Base-by-base conservation (phyloP, 2,113 vertebrate species). In the Caloenas nicobarica region DNA sequence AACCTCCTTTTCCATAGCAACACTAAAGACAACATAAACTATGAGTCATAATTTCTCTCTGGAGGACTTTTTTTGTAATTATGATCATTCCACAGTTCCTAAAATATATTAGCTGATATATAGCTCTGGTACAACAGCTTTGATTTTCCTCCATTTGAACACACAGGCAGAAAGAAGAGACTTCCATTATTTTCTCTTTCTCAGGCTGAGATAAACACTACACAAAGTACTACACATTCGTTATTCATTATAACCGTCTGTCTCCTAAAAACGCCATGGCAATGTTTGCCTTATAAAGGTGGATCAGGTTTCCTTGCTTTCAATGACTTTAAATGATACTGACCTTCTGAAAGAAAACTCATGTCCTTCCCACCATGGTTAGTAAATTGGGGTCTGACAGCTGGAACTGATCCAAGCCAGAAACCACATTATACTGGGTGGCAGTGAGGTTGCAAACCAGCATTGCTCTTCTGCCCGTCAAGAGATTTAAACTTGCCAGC, bases 31-130 rank as follows among this genome's bases (percentile, higher is more conserved):
- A 97, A 96, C 89, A 96, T 95, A 97, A 97, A 90, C 92, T 81
- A 86, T 96, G 97, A 98, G 96, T 98, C 97, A 97, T 96, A 91
- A 94, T 97, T 97, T 93, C 86, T 95, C 86, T 88, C 88, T 60
- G 88, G 96, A 96, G 93, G 83, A 95, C 94, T 95, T 96, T 92
- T 46, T 95, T 97, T 96, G 92, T 97, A 98, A 98, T 98, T 97
- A 97, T 95, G 95, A 90, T 97, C 91, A 93, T 92, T 96, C 94
- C 94, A 86, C 95, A 97, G 95, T 97, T 96, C 95, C 96, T 96
- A 96, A 97, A 97, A 94, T 96, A 95, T 62, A 92, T 76, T 83
- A 81, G 86, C 92, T 97, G 95, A 96, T 96, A 88, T 93, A 96
- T 81, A 82, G 69, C 91, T 96, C 94, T 93, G 51, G 86, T 93